Base-by-base conservation (phyloP, 92 coral and sea anemone species). In the Zoanthus solanderi region DNA sequence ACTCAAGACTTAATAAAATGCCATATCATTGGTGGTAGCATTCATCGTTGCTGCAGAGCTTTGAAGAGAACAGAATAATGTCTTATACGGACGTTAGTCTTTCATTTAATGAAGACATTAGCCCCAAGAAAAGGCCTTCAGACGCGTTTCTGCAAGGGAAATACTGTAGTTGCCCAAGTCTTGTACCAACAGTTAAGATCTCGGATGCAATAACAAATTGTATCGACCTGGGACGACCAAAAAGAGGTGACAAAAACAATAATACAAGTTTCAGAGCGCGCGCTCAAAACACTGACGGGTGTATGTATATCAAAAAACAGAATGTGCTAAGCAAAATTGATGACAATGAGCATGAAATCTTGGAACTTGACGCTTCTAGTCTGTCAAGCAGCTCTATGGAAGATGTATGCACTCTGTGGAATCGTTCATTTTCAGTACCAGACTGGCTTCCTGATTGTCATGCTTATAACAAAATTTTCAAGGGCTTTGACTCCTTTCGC, bases 61-160 rank as follows among this genome's bases (percentile, higher is more conserved):
- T 73, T 9, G 44, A 11, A 57, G 74, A 81, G 75, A 17, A 9
- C 32, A 14, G 7, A 15, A 23, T 13, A 29, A 81, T 81, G 85
- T 66, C 85, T 23, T 66, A 75, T 13, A 47, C 85, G 31, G 75
- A 81, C 63, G 14, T 81, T 9, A 81, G 85, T 7, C 85, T 81
- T 31, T 66, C 74, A 2, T 81, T 81, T 28, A 11, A 23, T 29
- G 85, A 81, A 66, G 75, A 81, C 75, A 6, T 81, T 28, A 58
- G 85, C 30, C 30, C 85, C 15, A 66, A 46, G 42, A 81, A 81
- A 32, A 81, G 46, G 29, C 71, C 29, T 44, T 67, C 76, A 3
- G 85, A 81, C 46, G 85, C 85, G 23, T 81, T 81, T 45, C 58
- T 81, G 48, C 85, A 81, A 81, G 85, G 85, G 30, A 81, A 30